Evolutionary conservation across 2,113 vertebrate species (phyloP), one percentile per base, ranked within the genome.

Genomic region (Aspidoscelis tigris): DNA sequence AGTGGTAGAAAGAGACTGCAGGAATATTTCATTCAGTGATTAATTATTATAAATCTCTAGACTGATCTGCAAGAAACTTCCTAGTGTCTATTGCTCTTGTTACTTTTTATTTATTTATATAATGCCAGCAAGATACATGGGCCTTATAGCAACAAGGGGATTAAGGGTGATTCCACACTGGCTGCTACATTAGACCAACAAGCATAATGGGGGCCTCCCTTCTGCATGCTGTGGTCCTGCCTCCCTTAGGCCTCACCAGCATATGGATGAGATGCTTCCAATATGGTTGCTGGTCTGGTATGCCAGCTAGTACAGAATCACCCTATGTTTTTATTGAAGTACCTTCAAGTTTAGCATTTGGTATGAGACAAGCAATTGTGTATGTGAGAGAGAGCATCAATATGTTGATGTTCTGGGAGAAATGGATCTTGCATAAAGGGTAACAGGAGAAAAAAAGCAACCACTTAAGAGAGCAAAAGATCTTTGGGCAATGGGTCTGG

Each of bases 11-110:
- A 87, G 90, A 18, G 66, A 66, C 0, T 0, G 81, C 71, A 85
- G 85, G 53, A 80, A 72, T 69, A 83, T 74, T 90, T 91, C 83
- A 0, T 72, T 92, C 55, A 69, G 39, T 39, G 44, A 64, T 89
- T 83, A 66, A 8, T 87, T 82, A 39, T 77, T 26, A 20, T 77
- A 77, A 76, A 50, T 43, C 47, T 20, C 6, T 18, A 61, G 2
- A 61, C 12, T 61, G 58, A 4, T 61, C 5, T 61, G 18, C 18
- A 61, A 18, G 14, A 61, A 61, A 0, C 58, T 78, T 82, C 20
- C 9, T 53, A 43, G 58, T 16, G 12, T 55, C 39, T 0, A 0
- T 70, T 77, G 9, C 53, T 61, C 8, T 61, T 61, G 33, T 61
- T n/a, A 26, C 75, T 47, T 18, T 41, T 65, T 68, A 21, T 18